Percentiles rank a stretch among this genome's conserved stretches.
phyloP scores from a whole-genome alignment of 2,888 invertebrate genomes.

The Operophtera brumata region DNA sequence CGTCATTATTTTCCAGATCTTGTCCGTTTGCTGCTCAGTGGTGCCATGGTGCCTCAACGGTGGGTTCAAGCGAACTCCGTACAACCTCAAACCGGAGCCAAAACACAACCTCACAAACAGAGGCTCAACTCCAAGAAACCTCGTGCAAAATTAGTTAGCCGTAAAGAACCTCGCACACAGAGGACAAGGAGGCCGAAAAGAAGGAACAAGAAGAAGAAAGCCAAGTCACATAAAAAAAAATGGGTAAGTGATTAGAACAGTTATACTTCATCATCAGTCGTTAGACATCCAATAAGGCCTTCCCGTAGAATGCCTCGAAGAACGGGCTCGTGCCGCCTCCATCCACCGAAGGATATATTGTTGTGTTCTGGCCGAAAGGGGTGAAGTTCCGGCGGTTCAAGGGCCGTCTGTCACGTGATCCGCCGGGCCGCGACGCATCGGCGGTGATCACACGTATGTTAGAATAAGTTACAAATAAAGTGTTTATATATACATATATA shows the following conservation, averaged over 20 bases:
- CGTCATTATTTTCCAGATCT: constrained; percentile 16
- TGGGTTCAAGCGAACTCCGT: constrained; percentile 1
- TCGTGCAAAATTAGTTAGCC: not conserved
- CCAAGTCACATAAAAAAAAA: constrained; percentile 19
- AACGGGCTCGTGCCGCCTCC: too few species aligned
- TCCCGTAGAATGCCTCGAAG: too few species aligned
- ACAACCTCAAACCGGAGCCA: not conserved
- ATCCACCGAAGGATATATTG: too few species aligned
- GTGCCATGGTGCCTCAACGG: constrained; percentile 9
- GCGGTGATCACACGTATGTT: too few species aligned
- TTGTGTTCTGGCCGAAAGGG: too few species aligned
- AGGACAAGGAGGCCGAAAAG: constrained; percentile 16
- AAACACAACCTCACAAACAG: constrained; percentile 2
- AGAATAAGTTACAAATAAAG: too few species aligned
- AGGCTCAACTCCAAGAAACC: constrained; percentile 18
- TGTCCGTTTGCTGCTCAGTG: constrained; percentile 17
- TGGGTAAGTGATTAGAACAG: constrained; percentile 15
- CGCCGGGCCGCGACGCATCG: too few species aligned
- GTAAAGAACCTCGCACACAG: not conserved
- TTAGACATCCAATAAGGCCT: too few species aligned
- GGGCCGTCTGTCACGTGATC: too few species aligned
- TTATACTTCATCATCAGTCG: too few species aligned
- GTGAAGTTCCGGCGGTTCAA: too few species aligned
- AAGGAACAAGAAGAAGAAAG: constrained; percentile 25
- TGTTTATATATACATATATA: too few species aligned